Evolutionary conservation across 2,113 vertebrate species (phyloP).

Genomic region (Cryptomyrus ogoouensis): DNA sequence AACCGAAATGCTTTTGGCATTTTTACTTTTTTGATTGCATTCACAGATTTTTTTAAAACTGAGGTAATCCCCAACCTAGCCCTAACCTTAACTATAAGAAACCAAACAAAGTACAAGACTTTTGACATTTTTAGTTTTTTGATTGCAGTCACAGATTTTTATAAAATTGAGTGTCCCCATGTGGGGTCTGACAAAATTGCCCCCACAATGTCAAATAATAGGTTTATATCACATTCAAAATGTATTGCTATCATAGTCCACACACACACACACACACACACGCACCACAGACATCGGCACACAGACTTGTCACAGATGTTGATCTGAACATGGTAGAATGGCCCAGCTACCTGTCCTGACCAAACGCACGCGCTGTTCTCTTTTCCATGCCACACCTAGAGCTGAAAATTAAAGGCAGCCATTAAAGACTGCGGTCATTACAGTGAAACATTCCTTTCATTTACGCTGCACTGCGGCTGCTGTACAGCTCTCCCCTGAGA

Average conservation of each 20-base stretch:
- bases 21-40: too few relatives aligned
- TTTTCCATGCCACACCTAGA: neutral
- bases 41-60: neutral
- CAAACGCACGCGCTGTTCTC: neutral
- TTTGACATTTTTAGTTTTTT: too few relatives aligned
- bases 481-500: neutral
- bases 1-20: too few relatives aligned
- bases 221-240: too few relatives aligned
- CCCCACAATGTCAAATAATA: too few relatives aligned
- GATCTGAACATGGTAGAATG: neutral
- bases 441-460: neutral
- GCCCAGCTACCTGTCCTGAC: neutral
- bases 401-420: neutral
- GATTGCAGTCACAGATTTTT: neutral
- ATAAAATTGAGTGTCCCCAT: neutral
- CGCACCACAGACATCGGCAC: neutral
- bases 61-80: too few relatives aligned
- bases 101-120: too few relatives aligned
- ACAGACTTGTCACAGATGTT: neutral
- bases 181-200: too few relatives aligned
- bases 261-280: too few relatives aligned
- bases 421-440: neutral
- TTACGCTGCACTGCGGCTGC: neutral
- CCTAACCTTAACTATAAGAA: too few relatives aligned
- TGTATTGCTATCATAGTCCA: too few relatives aligned